Evolutionary conservation across 1,140 invertebrate species (phyloP).

Genomic region (Drosophila dunni): DNA sequence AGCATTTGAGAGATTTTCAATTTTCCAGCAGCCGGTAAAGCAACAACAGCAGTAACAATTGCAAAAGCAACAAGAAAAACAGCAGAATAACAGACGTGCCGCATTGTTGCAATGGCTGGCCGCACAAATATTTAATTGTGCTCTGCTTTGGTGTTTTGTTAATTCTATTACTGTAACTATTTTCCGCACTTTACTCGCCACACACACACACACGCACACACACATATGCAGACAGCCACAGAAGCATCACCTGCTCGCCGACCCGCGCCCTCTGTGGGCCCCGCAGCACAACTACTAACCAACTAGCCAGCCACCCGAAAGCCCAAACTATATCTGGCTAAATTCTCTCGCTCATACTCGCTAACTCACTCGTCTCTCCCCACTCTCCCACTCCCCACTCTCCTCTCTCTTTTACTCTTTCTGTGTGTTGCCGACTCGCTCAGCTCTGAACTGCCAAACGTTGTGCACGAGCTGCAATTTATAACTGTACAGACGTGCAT

Average conservation of each 20-base stretch:
- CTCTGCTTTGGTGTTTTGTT: constrained; percentile 57
- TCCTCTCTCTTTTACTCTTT: background rate
- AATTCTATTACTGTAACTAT: constrained; percentile 71
- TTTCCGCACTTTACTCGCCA: constrained; percentile 44
- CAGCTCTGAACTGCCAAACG: constrained; percentile 52
- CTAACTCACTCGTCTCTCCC: background rate
- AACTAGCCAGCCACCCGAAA: constrained; percentile 25
- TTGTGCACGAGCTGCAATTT: constrained; percentile 77
- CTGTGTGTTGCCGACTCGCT: constrained; percentile 33
- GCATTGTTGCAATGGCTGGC: constrained; percentile 34
- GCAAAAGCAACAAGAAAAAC: background rate
- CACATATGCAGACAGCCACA: constrained; percentile 24
- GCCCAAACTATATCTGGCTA: constrained; percentile 20
- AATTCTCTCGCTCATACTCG: background rate
- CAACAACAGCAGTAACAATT: constrained; percentile 3
- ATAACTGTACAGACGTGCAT: constrained; percentile 79
- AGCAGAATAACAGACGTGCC: constrained; percentile 13
- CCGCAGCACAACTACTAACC: constrained; percentile 36
- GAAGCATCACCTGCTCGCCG: constrained; percentile 54
- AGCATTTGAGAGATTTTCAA: constrained; percentile 1
- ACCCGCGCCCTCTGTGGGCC: constrained; percentile 28
- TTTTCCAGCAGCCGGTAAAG: background rate
- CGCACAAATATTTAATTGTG: constrained; percentile 70
- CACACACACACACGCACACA: constrained; percentile 27
- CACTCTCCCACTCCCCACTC: background rate